Percentiles rank a stretch among this genome's conserved stretches.
Conservation (phyloP, 2,888 invertebrate species). For the Heliothis peltigera region DNA sequence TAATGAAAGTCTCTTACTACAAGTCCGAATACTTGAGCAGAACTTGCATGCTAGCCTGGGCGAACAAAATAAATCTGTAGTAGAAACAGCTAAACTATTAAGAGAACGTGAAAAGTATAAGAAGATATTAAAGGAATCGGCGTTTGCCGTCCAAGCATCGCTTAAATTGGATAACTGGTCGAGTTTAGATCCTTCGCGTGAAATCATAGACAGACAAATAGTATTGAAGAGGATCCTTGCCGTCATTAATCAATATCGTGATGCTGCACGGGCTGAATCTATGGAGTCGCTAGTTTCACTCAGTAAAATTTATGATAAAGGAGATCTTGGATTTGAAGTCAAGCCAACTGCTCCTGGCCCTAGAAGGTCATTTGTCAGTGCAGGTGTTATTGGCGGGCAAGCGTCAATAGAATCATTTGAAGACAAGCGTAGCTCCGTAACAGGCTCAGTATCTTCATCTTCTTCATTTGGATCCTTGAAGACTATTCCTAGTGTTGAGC, state of each 20-base stretch:
- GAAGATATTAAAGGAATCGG: conserved; percentile 90
- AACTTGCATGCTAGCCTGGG: conserved; percentile 87
- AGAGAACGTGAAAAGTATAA: conserved; percentile 90
- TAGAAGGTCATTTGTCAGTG: conserved; percentile 6
- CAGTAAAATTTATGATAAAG: conserved; percentile 90
- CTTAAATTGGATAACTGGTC: conserved; percentile 88
- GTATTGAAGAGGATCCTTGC: conserved; percentile 89
- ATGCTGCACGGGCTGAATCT: conserved; percentile 79
- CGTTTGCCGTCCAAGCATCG: conserved; percentile 89
- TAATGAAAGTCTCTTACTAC: conserved; percentile 83
- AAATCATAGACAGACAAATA: conserved; percentile 83
- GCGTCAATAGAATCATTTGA: conserved; percentile 19
- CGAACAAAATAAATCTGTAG: conserved; percentile 84
- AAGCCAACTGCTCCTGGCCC: conserved; percentile 65
- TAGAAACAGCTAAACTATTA: conserved; percentile 84
- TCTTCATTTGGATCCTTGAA: conserved; percentile 75
- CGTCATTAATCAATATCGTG: conserved; percentile 83
- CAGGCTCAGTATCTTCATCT: not conserved
- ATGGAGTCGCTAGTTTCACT: conserved; percentile 86
- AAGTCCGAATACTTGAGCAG: conserved; percentile 88
- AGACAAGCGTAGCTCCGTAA: conserved; percentile 27
- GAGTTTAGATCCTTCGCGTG: conserved; percentile 75
- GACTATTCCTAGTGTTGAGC: conserved; percentile 79
- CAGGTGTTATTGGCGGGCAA: not conserved
- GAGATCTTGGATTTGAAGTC: conserved; percentile 92